These are phyloP conservation scores for Slavum lentiscoides DNA, from an alignment of 2,888 invertebrate species.

Conservation along the genomic window DNA sequence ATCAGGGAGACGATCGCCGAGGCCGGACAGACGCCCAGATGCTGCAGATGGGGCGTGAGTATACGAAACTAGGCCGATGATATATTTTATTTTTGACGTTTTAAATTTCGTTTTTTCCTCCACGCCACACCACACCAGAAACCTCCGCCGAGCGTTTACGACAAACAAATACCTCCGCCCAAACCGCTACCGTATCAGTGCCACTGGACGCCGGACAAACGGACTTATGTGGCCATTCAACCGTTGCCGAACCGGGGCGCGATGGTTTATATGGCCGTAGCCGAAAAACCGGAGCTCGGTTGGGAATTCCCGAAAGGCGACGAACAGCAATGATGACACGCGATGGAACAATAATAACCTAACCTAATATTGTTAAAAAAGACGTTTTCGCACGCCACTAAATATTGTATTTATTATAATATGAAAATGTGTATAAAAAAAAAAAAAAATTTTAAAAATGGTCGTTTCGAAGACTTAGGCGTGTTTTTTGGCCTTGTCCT, in stretches of 20 bases:
- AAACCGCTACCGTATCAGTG: conserved; percentile 62
- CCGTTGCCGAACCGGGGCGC: conserved; percentile 65
- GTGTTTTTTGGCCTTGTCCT: too few species aligned
- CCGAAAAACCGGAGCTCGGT: conserved; percentile 63
- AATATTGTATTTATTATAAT: too few species aligned
- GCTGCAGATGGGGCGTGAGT: conserved; percentile 59
- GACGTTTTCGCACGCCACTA: too few species aligned
- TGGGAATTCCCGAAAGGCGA: conserved; percentile 60
- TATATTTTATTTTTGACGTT: too few species aligned
- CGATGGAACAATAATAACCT: too few species aligned
- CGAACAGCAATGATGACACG: not conserved
- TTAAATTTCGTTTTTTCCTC: too few species aligned
- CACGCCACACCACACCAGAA: not conserved
- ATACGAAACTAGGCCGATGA: too few species aligned
- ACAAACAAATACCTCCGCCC: conserved; percentile 68
- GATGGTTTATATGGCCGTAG: conserved; percentile 65
- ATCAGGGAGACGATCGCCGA: conserved; percentile 72
- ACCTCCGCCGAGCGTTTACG: conserved; percentile 55
- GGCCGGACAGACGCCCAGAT: conserved; percentile 58
- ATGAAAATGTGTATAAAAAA: too few species aligned
- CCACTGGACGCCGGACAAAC: conserved; percentile 64
- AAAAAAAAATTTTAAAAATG: too few species aligned
- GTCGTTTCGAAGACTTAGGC: too few species aligned
- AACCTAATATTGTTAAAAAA: too few species aligned
- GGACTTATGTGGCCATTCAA: conserved; percentile 65